Percentiles rank a stretch among this genome's conserved stretches.
phyloP scores from a whole-genome alignment of 2,113 vertebrate species.

The Prionailurus viverrinus region DNA sequence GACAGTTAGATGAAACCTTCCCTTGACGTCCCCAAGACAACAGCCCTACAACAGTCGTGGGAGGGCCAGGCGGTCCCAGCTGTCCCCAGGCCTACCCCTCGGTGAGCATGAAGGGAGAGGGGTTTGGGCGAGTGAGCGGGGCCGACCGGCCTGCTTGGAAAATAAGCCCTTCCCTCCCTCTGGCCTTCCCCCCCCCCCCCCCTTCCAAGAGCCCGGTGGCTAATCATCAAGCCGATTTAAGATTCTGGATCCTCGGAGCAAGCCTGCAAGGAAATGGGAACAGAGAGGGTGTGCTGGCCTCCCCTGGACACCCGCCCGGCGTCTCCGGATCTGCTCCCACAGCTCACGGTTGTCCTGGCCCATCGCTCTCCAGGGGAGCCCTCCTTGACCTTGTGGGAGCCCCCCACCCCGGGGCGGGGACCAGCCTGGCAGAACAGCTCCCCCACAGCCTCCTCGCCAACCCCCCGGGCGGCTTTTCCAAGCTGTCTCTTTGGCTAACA shows the following conservation, averaged over 20 bases:
- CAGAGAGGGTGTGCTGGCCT: neutral
- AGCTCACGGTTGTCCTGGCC: neutral
- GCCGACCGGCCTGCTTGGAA: neutral
- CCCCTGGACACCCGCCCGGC: neutral
- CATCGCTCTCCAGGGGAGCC: neutral
- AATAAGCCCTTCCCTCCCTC: neutral
- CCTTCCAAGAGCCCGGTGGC: neutral
- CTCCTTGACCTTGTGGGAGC: neutral
- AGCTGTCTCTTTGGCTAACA: slow-evolving; percentile 51
- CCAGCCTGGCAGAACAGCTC: neutral
- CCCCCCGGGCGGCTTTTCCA: neutral
- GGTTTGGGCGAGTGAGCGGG: neutral
- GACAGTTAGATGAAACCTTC: neutral
- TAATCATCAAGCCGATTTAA: neutral
- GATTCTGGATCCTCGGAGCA: slow-evolving; percentile 25
- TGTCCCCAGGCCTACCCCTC: neutral
- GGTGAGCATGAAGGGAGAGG: neutral
- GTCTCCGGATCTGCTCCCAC: neutral
- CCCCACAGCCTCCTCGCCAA: neutral
- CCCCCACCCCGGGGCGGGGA: neutral
- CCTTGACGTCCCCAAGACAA: neutral
- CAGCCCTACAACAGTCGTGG: neutral
- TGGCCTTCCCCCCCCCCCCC: neutral
- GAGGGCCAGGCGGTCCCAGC: neutral
- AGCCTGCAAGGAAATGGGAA: neutral